Conservation (phyloP, 2,797 vertebrate species). For the Heteromormyrus szaboi region DNA sequence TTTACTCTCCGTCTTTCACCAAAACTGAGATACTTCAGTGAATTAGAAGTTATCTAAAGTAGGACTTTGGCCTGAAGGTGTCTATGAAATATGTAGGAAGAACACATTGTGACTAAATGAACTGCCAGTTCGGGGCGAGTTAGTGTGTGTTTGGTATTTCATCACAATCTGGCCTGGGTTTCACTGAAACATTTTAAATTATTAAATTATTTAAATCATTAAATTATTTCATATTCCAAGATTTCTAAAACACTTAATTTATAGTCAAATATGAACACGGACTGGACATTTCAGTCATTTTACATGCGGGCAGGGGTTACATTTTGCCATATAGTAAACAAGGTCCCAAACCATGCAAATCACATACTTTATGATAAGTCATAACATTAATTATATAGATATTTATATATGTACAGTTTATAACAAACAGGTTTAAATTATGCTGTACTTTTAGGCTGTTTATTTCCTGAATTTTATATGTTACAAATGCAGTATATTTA, state of each 20-base stretch:
- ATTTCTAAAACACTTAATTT: background rate
- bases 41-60: slow-evolving; percentile 49
- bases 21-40: slow-evolving; percentile 31
- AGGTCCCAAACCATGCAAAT: background rate
- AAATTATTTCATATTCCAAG: background rate
- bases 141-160: slow-evolving; percentile 19
- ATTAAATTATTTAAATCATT: background rate
- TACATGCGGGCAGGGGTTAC: background rate
- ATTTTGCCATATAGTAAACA: background rate
- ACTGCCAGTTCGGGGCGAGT: slow-evolving; percentile 20
- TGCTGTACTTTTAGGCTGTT: background rate
- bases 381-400: background rate
- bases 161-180: slow-evolving; percentile 31
- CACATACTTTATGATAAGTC: background rate
- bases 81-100: slow-evolving; percentile 39
- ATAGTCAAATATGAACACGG: background rate
- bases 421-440: background rate
- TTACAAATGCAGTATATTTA: background rate
- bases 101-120: slow-evolving; percentile 29
- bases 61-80: slow-evolving; percentile 44
- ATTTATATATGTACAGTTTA: background rate
- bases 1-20: background rate
- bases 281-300: background rate
- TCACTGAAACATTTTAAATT: slow-evolving; percentile 12
- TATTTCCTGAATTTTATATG: background rate